Evolutionary conservation across 2,888 invertebrate genomes (phyloP).

Genomic region (Eretmocerus hayati): DNA sequence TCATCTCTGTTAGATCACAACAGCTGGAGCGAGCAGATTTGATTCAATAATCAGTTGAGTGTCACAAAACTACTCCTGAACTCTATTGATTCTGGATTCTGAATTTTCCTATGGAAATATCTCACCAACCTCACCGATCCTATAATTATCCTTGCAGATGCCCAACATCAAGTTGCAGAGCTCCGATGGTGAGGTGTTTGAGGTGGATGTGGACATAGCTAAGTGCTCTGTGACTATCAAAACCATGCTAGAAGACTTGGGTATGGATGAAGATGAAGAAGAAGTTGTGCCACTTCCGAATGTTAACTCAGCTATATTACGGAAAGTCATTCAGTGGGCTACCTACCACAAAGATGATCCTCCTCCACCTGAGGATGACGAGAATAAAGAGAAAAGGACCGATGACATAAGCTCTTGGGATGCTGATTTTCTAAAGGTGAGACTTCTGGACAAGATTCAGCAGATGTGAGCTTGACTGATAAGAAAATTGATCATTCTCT

Average conservation of each 20-base stretch:
- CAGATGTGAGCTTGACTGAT: too few relatives aligned
- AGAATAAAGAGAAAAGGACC: constrained; percentile 95
- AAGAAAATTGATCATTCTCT: too few relatives aligned
- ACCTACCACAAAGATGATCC: constrained; percentile 94
- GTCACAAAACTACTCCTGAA: too few relatives aligned
- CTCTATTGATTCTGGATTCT: too few relatives aligned
- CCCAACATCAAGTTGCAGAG: constrained; percentile 91
- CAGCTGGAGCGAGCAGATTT: too few relatives aligned
- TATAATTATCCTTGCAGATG: constrained; percentile 68
- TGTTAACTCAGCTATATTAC: constrained; percentile 92
- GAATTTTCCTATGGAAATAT: too few relatives aligned
- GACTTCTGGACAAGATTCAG: too few relatives aligned
- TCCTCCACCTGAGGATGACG: constrained; percentile 92
- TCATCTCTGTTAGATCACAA: too few relatives aligned
- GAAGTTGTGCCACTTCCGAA: constrained; percentile 95
- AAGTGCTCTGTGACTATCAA: constrained; percentile 97
- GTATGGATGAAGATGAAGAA: constrained; percentile 87
- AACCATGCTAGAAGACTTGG: constrained; percentile 93
- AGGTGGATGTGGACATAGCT: constrained; percentile 94
- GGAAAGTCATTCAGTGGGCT: constrained; percentile 90
- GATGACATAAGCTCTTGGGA: constrained; percentile 99
- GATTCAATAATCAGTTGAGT: too few relatives aligned
- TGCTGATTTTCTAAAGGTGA: constrained; percentile 87
- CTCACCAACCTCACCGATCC: too few relatives aligned
- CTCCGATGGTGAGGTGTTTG: constrained; percentile 91